phyloP scores from a whole-genome alignment of 2,113 vertebrate species.

The Dinomys branickii region DNA sequence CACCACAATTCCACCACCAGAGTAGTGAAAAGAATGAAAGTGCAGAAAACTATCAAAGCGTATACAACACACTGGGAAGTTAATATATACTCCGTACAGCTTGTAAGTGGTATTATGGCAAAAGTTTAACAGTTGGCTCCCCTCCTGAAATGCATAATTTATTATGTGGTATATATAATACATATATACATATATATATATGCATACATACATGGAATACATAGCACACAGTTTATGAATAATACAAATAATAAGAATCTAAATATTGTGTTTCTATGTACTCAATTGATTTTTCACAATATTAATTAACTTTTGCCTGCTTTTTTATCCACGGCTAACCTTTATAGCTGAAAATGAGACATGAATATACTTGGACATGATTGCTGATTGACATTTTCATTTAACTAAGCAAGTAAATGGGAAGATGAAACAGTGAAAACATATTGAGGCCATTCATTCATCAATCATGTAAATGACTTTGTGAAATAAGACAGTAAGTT shows the following conservation, averaged over 20 bases:
- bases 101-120: neutral
- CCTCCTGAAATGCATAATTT: neutral
- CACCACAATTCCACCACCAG: neutral
- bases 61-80: neutral
- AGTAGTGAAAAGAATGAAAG: neutral
- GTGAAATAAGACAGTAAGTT: neutral
- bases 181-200: neutral
- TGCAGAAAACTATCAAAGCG: conserved; percentile 1
- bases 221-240: neutral
- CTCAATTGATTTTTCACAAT: neutral
- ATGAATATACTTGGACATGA: neutral
- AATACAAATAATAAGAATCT: neutral
- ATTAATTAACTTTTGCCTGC: conserved; percentile 31
- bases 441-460: neutral
- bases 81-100: neutral
- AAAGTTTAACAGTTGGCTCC: neutral
- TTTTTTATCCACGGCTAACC: neutral
- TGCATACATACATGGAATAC: too few relatives aligned
- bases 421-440: neutral
- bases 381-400: neutral
- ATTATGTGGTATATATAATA: neutral
- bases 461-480: neutral
- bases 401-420: conserved; percentile 7
- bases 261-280: neutral
- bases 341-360: neutral